Base-by-base conservation (phyloP, 2,888 invertebrate genomes). In the Augochlorella aurata region DNA sequence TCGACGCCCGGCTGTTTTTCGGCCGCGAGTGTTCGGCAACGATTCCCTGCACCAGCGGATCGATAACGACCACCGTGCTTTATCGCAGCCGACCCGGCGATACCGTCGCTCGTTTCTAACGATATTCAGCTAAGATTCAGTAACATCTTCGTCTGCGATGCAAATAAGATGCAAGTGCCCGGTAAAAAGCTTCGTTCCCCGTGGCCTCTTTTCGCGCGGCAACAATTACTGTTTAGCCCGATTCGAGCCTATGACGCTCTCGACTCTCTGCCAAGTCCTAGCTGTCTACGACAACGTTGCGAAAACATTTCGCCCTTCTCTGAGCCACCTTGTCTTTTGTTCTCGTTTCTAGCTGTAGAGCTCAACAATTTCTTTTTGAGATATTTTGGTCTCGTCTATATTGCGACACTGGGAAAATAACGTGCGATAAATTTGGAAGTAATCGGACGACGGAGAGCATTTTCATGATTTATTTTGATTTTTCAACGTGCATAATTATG, bases 51-150 rank as follows among this genome's bases (percentile, higher is more conserved):
- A n/a, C n/a, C 65, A 1, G 4, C 65, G 47, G 67, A 79, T 81
- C 81, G 81, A 81, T 74, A 74, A 14, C 38, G 50, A 9, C 14
- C 38, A 2, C 5, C 75, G 54, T 78, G 79, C 58, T 82, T 82
- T 65, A 65, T 44, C 65, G 44, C 12, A 44, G 44, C 10, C n/a
- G 38, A 38, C 47, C 14, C 73, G 52, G 52, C 45, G 73, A 73
- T 79, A 74, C 71, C 79, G 79, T 79, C 83, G 63, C 38, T 74
- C 79, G 67, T 63, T 74, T 77, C 74, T 79, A 79, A 79, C 71
- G 79, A 83, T 77, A 83, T 84, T 84, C 76, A 65, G 52, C 77
- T 81, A 86, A 84, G 77, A 85, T 77, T 80, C 82, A n/a, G 77
- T 73, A 81, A 88, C 84, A 74, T 74, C 74, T 81, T 76, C 69